These are phyloP conservation scores for Lasioglossum figueresi DNA, from an alignment of 2,888 invertebrate species.

Conservation along the genomic window DNA sequence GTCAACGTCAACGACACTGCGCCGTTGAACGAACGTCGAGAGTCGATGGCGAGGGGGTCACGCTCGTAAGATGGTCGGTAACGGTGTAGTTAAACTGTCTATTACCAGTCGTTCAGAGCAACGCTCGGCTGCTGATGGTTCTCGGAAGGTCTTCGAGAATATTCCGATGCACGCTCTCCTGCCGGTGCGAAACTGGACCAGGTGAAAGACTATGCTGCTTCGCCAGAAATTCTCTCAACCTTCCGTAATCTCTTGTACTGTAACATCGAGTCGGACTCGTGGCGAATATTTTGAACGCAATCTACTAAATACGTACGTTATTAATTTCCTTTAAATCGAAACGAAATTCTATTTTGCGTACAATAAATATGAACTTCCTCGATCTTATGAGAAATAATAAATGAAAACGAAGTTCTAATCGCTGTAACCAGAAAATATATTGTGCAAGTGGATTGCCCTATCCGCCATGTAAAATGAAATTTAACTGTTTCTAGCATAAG, in stretches of 20 bases:
- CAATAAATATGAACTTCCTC: no score
- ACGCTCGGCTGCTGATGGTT: background rate
- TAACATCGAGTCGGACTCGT: no score
- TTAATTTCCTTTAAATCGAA: no score
- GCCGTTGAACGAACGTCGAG: constrained; percentile 26
- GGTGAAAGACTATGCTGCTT: background rate
- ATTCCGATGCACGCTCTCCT: background rate
- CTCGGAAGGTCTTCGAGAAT: constrained; percentile 1
- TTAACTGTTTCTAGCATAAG: no score
- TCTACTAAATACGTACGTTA: no score
- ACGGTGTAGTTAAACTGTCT: constrained; percentile 51
- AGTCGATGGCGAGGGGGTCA: constrained; percentile 11
- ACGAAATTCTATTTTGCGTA: no score
- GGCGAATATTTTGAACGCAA: no score
- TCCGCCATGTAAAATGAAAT: no score
- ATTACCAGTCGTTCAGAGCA: constrained; percentile 45
- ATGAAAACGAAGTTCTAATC: no score
- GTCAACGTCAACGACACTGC: constrained; percentile 27
- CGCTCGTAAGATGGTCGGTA: constrained; percentile 38
- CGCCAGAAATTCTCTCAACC: background rate
- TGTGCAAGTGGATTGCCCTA: no score
- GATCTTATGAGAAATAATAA: no score
- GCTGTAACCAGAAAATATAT: background rate
- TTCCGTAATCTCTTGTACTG: background rate
- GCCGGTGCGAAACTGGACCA: background rate